A percentile compares a stretch with the other conserved stretches of the same genome.
Evolutionary conservation across 2,888 invertebrate species (phyloP).

Genomic region (Amiota minor): DNA sequence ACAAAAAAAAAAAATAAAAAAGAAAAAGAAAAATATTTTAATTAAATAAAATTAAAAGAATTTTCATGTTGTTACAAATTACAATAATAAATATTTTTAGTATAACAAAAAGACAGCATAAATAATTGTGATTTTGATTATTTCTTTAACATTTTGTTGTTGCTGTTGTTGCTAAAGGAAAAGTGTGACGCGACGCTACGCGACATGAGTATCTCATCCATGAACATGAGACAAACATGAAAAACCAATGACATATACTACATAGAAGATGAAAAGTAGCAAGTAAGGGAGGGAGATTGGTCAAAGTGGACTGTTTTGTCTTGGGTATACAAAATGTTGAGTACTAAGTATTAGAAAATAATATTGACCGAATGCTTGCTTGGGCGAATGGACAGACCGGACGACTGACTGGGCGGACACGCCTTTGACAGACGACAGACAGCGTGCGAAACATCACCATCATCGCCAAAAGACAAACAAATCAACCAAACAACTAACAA

Average conservation of each 20-base stretch:
- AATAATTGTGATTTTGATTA: background rate
- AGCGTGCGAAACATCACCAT: slow-evolving; percentile 11
- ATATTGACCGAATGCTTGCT: too few relatives aligned
- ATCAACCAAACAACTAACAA: too few relatives aligned
- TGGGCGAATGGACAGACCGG: background rate
- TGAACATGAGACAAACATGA: slow-evolving; percentile 12
- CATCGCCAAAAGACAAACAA: slow-evolving; percentile 27
- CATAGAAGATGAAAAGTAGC: background rate
- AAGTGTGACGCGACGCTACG: slow-evolving; percentile 16
- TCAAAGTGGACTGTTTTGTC: too few relatives aligned
- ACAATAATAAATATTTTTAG: slow-evolving; percentile 9
- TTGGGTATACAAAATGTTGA: too few relatives aligned
- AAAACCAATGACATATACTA: background rate
- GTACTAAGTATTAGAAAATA: too few relatives aligned
- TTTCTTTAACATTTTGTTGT: slow-evolving; percentile 3
- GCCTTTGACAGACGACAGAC: slow-evolving; percentile 57
- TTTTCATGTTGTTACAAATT: slow-evolving; percentile 8
- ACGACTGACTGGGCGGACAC: slow-evolving; percentile 44
- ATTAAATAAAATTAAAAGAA: slow-evolving; percentile 27
- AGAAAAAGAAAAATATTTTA: slow-evolving; percentile 13
- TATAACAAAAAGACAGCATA: background rate
- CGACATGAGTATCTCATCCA: slow-evolving; percentile 15
- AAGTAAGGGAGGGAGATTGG: too few relatives aligned
- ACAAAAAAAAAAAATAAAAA: background rate
- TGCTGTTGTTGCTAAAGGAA: background rate